Evolutionary conservation across 2,797 vertebrate species (phyloP), one percentile per base, ranked within the genome.

Genomic region (Parauchenoglanis punctatus): DNA sequence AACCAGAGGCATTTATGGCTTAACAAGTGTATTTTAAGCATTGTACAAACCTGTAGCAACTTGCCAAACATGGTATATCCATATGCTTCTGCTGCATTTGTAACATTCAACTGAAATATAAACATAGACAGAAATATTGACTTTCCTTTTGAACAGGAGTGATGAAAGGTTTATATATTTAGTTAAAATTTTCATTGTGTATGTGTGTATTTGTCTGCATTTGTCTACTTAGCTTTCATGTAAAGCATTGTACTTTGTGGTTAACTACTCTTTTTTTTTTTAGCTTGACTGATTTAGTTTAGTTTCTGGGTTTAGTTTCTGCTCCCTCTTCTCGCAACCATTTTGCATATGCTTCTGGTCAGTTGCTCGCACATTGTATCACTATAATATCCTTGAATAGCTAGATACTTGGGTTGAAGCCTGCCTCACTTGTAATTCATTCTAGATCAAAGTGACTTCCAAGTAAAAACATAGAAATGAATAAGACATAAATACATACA

Each of bases 51-150:
- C 97, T 94, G 93, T 28, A 99, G 83, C 17, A 99, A 95, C 87
- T 94, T 93, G 92, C 95, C 96, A 91, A 98, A 98, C 65, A 94
- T 94, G 31, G 58, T 96, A 93, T 98, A 99, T 83, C 98, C 98
- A 46, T 97, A 97, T 84, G 95, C 90, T 23, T 92, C 88, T 1
- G 97, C 96, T 1, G 96, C 97, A 0, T 91, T 83, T 0, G 93
- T 96, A 77, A 98, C 81, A 73, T 96, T 97, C 92, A 96, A 93
- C 98, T 99, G 92, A 61, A 94, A 76, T 23, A 84, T 10, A 80
- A 65, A 68, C 3, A 78, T 4, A 80, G 56, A 88, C 68, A 78
- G 0, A 86, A 63, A 44, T 40, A 31, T 13, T 28, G 7, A 40
- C 31, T n/a, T 76, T 23, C 4, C 4, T 31, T n/a, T 35, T 31